Evolutionary conservation across 2,888 invertebrate genomes (phyloP), one percentile per base, ranked within the genome.

Genomic region (Hymenopus coronatus): DNA sequence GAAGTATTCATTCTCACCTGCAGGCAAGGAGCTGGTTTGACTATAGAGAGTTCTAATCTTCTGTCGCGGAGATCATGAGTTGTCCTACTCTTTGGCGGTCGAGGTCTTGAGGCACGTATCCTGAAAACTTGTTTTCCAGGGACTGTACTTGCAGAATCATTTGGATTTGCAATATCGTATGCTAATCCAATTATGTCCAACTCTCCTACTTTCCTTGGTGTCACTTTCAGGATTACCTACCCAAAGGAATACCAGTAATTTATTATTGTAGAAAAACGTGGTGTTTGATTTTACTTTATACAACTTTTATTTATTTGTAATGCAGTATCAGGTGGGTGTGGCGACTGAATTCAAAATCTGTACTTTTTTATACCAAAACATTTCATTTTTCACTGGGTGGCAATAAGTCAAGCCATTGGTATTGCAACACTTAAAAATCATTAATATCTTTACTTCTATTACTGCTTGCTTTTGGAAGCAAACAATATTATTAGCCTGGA

Each of bases 11-110:
- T 27, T n/a, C 90, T 92, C 93, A 97, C 97, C 95, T 97, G 96
- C 92, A 98, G 94, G 92, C 97, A 96, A 0, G 98, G 98, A 90
- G 98, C 96, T 91, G 96, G 95, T 25, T 97, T 96, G 85, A 97
- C 95, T 88, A 98, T 95, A 90, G 95, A 95, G 89, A 98, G 96
- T 91, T 96, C 95, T 88, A 98, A 94, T 90, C 97, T 94, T 91
- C 96, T 95, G 92, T 97, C 97, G 27, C 93, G 93, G 14, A 94
- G 95, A 91, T 95, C 95, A 89, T 94, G 91, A 89, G 94, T 93
- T 84, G 92, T 92, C 15, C 93, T 93, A 89, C 94, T 94, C 90
- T 94, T 94, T 25, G 93, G 93, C 90, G 94, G 94, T 91, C 95
- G 96, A 28, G 95, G 93, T 90, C 94, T 92, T 91, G 95, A 94